These are phyloP conservation scores for Conopomorpha cramerella DNA, from an alignment of 1,140 invertebrate genomes.

Conservation along the genomic window DNA sequence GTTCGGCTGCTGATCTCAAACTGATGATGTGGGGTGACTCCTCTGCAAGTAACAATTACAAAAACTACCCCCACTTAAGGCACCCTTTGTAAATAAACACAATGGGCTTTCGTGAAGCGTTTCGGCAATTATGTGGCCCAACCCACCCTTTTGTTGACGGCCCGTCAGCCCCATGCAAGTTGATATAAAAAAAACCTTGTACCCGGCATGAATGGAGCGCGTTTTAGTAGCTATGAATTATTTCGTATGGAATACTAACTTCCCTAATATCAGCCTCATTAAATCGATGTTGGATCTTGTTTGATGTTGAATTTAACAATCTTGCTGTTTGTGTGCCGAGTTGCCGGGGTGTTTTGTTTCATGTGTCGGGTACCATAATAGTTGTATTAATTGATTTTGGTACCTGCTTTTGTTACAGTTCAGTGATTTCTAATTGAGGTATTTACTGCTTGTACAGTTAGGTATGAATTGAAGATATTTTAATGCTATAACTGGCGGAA, in stretches of 20 bases:
- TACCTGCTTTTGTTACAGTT: too few relatives aligned
- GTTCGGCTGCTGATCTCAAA: not conserved
- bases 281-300: conserved; percentile 49
- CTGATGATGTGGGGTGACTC: conserved; percentile 9
- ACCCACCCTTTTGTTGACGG: conserved; percentile 54
- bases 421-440: too few relatives aligned
- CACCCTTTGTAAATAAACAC: conserved; percentile 52
- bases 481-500: too few relatives aligned
- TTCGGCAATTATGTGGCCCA: conserved; percentile 56
- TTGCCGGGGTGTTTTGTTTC: too few relatives aligned
- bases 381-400: too few relatives aligned
- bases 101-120: conserved; percentile 53
- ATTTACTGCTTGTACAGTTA: too few relatives aligned
- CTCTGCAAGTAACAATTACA: conserved; percentile 49
- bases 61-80: conserved; percentile 55
- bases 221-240: conserved; percentile 58
- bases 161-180: conserved; percentile 39
- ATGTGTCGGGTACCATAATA: too few relatives aligned
- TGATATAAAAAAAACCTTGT: conserved; percentile 32
- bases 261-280: conserved; percentile 53
- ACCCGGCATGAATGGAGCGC: conserved; percentile 42
- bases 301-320: conserved; percentile 15
- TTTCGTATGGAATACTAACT: conserved; percentile 48
- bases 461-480: too few relatives aligned
- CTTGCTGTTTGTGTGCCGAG: too few relatives aligned